Percentiles rank a stretch among this genome's conserved stretches.
These are phyloP conservation scores for Rana temporaria DNA, from an alignment of 2,113 vertebrate species.

Conservation along the genomic window DNA sequence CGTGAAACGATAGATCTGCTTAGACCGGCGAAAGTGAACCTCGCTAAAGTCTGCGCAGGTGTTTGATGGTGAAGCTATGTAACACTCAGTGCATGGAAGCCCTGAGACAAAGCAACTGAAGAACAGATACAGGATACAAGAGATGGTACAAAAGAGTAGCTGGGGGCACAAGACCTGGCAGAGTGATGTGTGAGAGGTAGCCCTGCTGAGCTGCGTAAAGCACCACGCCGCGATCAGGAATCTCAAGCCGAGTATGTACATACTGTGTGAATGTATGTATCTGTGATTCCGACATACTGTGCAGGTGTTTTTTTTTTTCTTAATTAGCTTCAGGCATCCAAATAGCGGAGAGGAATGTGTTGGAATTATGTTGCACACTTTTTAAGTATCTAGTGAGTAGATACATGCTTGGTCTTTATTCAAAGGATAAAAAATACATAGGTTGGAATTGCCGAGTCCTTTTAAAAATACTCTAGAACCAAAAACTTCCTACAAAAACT, in stretches of 20 bases:
- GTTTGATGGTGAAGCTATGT: not conserved
- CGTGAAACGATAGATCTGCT: not conserved
- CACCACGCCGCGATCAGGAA: slow-evolving; percentile 34
- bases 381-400: no score
- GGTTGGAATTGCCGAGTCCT: no score
- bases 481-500: no score
- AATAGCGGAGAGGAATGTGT: not conserved
- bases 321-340: not conserved
- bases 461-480: no score
- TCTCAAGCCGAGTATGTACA: not conserved
- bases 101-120: no score
- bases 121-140: no score
- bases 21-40: not conserved
- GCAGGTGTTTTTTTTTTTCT: not conserved
- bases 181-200: slow-evolving; percentile 17
- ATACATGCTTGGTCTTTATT: no score
- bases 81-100: not conserved
- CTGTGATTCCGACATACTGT: slow-evolving; percentile 6
- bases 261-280: slow-evolving; percentile 10
- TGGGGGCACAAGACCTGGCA: slow-evolving; percentile 30
- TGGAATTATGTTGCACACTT: not conserved
- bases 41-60: not conserved
- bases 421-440: no score
- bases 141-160: not conserved
- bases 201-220: slow-evolving; percentile 7